A percentile compares a stretch with the other conserved stretches of the same genome.
phyloP scores from a whole-genome alignment of 2,113 vertebrate genomes.

The Ophthalmotilapia sp. region DNA sequence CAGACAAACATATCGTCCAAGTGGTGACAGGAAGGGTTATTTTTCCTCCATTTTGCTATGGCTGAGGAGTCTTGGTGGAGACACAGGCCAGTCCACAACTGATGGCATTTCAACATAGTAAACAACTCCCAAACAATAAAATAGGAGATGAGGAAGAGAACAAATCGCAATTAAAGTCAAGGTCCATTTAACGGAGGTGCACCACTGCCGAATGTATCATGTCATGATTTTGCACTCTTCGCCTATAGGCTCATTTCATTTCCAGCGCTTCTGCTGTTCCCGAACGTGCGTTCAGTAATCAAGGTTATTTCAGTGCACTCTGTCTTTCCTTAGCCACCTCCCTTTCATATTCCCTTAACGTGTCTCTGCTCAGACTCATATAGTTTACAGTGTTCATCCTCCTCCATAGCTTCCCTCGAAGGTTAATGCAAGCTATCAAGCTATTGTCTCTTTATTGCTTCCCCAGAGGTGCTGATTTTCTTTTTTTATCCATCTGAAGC shows the following conservation, averaged over 20 bases:
- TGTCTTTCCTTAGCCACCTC: neutral
- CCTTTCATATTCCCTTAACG: slow-evolving; percentile 3
- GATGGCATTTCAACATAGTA: slow-evolving; percentile 35
- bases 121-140: slow-evolving; percentile 49
- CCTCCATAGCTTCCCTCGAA: neutral
- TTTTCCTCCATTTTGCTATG: slow-evolving; percentile 13
- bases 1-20: neutral
- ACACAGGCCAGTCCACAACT: neutral
- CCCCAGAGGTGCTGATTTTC: neutral
- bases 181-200: slow-evolving; percentile 42
- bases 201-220: neutral
- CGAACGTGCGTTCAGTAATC: neutral
- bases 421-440: slow-evolving; percentile 21
- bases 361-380: neutral
- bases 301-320: slow-evolving; percentile 18
- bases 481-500: neutral
- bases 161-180: slow-evolving; percentile 53
- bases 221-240: slow-evolving; percentile 17
- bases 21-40: slow-evolving; percentile 4
- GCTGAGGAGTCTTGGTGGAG: slow-evolving; percentile 9
- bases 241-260: neutral
- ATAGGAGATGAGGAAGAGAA: slow-evolving; percentile 26
- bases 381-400: neutral
- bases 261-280: neutral
- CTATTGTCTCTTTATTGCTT: neutral